Percentiles rank a stretch among this genome's conserved stretches.
Conservation (phyloP, 2,797 vertebrate species). For the Smutsia gigantea region DNA sequence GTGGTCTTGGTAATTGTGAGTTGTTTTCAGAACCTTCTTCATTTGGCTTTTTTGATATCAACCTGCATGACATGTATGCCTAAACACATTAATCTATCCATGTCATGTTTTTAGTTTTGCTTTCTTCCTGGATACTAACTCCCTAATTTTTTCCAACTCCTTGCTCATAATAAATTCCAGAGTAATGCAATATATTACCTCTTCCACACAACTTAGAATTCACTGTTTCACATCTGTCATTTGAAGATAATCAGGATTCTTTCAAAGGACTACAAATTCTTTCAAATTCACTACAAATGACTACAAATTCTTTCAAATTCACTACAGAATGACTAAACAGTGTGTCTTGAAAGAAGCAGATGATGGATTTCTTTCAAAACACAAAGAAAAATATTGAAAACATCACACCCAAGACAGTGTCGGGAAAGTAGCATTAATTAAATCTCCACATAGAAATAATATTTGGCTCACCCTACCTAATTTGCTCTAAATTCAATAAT, state of each 20-base stretch:
- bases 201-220: slow-evolving; percentile 56
- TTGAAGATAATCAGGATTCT: slow-evolving; percentile 75
- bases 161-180: slow-evolving; percentile 68
- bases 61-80: slow-evolving; percentile 56
- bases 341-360: slow-evolving; percentile 56
- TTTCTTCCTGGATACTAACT: slow-evolving; percentile 74
- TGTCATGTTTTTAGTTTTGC: slow-evolving; percentile 68
- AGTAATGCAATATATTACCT: slow-evolving; percentile 17
- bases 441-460: background rate
- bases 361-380: slow-evolving; percentile 68
- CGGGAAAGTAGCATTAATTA: slow-evolving; percentile 54
- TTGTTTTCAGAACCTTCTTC: slow-evolving; percentile 74
- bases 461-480: background rate
- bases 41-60: slow-evolving; percentile 63
- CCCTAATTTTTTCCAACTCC: slow-evolving; percentile 66
- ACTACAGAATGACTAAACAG: slow-evolving; percentile 59
- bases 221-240: slow-evolving; percentile 70
- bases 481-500: slow-evolving; percentile 20
- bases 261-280: background rate
- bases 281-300: too few species aligned
- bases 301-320: background rate
- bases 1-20: slow-evolving; percentile 62
- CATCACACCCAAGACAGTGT: background rate
- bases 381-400: slow-evolving; percentile 59
- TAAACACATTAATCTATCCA: slow-evolving; percentile 74